Base-by-base conservation (phyloP, 2,113 vertebrate species). In the Taurulus bubalis region DNA sequence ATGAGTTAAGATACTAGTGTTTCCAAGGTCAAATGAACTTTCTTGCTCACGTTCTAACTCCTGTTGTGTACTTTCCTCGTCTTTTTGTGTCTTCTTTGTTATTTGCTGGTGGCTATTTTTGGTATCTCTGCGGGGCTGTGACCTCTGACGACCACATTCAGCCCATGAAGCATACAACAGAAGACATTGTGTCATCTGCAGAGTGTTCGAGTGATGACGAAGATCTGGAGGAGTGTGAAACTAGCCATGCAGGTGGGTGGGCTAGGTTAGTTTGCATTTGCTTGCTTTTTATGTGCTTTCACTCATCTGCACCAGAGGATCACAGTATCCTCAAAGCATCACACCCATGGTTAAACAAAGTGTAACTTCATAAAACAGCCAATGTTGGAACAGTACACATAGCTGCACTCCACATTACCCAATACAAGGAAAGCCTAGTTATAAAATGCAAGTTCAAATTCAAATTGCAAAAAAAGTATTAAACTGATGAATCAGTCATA, bases 151-250 rank as follows among this genome's bases (percentile, higher is more conserved):
- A 77, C 71, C 28, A 49, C 70, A 3, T 45, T 80, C 58, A 69
- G n/a, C 53, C 51, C 16, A 9, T 1, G 36, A 85, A 92, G 87
- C 86, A 98, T 93, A 94, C 96, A 47, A 90, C 96, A 82, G 98
- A 99, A 88, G 98, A 99, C 67, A 96, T 97, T 0, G 97, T 95
- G 84, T 98, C 98, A 42, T 99, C 98, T 58, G 98, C 98, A 55
- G 98, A 99, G 92, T 99, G 98, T 93, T 98, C 98, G 69, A 99
- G 97, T 24, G 98, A 99, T 38, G 98, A 99, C 34, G 98, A 99
- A 95, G 98, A 99, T 93, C 95, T 98, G 89, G 97, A 98, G 91
- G 98, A 99, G 94, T 99, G 98, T 91, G 98, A 99, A 36, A 96
- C 95, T 14, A 97, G 95, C 95, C 90, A 88, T 82, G 95, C 97